Percentiles rank a stretch among this genome's conserved stretches.
These are phyloP conservation scores for Tupaia chinensis DNA, from an alignment of 2,113 vertebrate species.

Conservation along the genomic window DNA sequence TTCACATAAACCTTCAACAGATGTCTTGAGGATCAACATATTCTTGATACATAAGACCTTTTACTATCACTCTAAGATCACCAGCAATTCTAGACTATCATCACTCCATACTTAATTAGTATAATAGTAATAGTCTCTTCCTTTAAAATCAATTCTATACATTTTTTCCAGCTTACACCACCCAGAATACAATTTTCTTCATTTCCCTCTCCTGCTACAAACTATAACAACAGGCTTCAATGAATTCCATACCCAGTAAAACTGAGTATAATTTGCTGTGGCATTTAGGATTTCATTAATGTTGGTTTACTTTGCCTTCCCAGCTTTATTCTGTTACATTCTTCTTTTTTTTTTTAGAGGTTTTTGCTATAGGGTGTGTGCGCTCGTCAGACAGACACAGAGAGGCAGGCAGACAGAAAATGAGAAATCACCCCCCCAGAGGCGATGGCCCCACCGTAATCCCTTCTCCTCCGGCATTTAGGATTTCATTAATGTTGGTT, in stretches of 20 bases:
- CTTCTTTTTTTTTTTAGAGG: too few relatives aligned
- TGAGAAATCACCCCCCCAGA: too few relatives aligned
- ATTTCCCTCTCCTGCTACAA: constrained; percentile 1
- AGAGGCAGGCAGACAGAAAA: too few relatives aligned
- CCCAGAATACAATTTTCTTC: neutral
- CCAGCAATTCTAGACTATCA: neutral
- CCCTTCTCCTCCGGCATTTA: too few relatives aligned
- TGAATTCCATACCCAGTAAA: neutral
- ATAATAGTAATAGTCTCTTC: constrained; percentile 6
- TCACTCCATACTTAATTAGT: neutral
- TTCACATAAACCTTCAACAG: neutral
- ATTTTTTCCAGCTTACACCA: neutral
- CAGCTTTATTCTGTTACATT: constrained; percentile 1
- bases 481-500: constrained; percentile 43
- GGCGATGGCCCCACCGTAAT: too few relatives aligned
- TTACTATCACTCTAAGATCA: neutral
- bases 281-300: constrained; percentile 49
- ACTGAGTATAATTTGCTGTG: constrained; percentile 27
- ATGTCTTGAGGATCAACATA: neutral
- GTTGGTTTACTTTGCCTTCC: constrained; percentile 48
- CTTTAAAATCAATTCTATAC: constrained; percentile 9
- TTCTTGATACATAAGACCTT: neutral
- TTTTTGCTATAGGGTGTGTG: too few relatives aligned
- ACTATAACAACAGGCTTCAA: neutral
- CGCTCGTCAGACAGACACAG: too few relatives aligned